A percentile compares a stretch with the other conserved stretches of the same genome.
Conservation (phyloP, 1,140 invertebrate genomes). For the Whitmania pigra region DNA sequence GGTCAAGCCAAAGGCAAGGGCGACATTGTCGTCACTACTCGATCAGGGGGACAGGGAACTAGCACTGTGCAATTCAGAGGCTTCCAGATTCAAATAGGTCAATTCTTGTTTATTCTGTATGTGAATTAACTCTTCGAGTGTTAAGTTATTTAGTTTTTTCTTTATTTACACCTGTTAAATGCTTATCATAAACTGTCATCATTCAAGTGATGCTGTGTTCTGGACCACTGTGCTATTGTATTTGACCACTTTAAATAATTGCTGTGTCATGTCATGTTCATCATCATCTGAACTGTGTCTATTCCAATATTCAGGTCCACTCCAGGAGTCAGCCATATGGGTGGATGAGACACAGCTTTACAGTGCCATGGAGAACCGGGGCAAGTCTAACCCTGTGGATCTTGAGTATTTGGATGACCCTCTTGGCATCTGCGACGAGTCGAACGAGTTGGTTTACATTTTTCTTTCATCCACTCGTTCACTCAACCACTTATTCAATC, state of each 20-base stretch:
- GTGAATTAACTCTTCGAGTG: background rate
- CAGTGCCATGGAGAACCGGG: slow-evolving; percentile 31
- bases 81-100: slow-evolving; percentile 41
- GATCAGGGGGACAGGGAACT: slow-evolving; percentile 74
- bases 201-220: too few relatives aligned
- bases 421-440: slow-evolving; percentile 80
- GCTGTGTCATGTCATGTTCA: background rate
- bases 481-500: background rate
- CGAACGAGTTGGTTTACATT: slow-evolving; percentile 56
- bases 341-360: slow-evolving; percentile 62
- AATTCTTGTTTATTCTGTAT: background rate
- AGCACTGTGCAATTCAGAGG: slow-evolving; percentile 89
- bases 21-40: slow-evolving; percentile 85
- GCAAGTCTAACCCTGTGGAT: slow-evolving; percentile 30
- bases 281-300: background rate
- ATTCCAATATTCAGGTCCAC: slow-evolving; percentile 51
- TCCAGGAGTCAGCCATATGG: slow-evolving; percentile 98
- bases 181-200: too few relatives aligned
- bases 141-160: too few relatives aligned
- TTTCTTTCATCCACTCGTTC: background rate
- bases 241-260: background rate
- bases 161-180: too few relatives aligned
- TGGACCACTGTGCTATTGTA: too few relatives aligned
- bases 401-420: slow-evolving; percentile 60
- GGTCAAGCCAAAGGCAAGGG: slow-evolving; percentile 79